Evolutionary conservation across 2,113 vertebrate species (phyloP), one percentile per base, ranked within the genome.

Genomic region (Cheilinus undulatus): DNA sequence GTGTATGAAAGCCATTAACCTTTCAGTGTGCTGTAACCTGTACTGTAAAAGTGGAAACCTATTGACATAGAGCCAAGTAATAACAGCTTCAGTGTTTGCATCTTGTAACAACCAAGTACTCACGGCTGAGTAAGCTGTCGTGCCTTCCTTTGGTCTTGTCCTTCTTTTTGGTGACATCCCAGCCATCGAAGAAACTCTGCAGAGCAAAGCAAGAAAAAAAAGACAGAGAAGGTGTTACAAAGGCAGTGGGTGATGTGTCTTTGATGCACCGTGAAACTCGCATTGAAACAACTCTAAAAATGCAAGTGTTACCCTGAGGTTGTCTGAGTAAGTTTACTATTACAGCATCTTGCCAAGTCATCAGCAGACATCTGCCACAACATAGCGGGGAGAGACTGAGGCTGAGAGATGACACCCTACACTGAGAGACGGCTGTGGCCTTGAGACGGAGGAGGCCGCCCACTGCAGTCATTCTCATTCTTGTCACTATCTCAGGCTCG

Each of bases 131-230:
- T 62, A 94, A 51, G 50, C 88, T 93, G 5, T 93, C 92, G 0
- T 93, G 88, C 50, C 96, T 91, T 23, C 94, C 94, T 90, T 97
- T 97, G 84, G 94, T 92, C 92, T 97, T 97, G 83, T 97, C 96
- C 79, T 97, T 99, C 93, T 97, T 98, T 86, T 97, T 98, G 0
- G 95, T 95, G 74, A 96, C 94, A 61, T 99, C 97, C 96, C 97
- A 97, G 82, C 95, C 95, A 69, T 97, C 95, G 69, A 99, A 99
- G 87, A 99, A 98, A 69, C 97, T 99, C 97, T 99, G 90, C 40
- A 64, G 71, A 78, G 17, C 59, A 11, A 83, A 17, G 8, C 26
- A 19, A 36, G 10, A 4, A 9, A 19, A 30, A 32, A 17, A 43
- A 17, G n/a, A n/a, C n/a, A n/a, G n/a, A n/a, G 3, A 54, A 57